Evolutionary conservation across 1,140 invertebrate genomes (phyloP), one percentile per base, ranked within the genome.

Genomic region (Pseudomyrmex cubaensis): DNA sequence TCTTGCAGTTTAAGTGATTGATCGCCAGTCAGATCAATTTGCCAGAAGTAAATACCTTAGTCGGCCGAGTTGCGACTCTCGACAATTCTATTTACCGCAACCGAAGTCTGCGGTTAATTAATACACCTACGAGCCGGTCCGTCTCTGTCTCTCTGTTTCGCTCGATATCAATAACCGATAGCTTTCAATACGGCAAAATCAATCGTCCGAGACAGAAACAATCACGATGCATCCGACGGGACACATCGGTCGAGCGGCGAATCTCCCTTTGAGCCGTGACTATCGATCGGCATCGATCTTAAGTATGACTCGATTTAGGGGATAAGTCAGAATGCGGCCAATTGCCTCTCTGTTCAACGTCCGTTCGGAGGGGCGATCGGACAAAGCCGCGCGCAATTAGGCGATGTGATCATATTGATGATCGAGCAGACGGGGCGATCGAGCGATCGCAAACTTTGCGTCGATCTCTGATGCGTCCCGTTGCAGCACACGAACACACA

Each of bases 351-450:
- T 13, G 76, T 25, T 83, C 35, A n/a, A 10, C 15, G 46, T 76
- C 35, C 9, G 50, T 35, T 35, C 52, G 70, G 46, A 78, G 85
- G 72, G 75, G 69, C 59, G 48, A 82, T 84, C 54, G 2, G 59
- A 54, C 57, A 57, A 82, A 63, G 59, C 25, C 50, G 48, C n/a
- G 78, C 48, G 48, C 59, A 82, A 82, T 82, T 82, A 63, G 70
- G 17, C 48, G 59, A 54, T 20, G 48, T 48, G 69, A 54, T 80
- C 87, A 87, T 87, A 87, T 87, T 85, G 86, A 84, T 61, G 82
- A n/a, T 35, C 9, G 9, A 56, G 1, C 17, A n/a, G 35, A 50
- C 54, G 74, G 62, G 35, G 44, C 15, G 74, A 84, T 89, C 83
- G 66, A 22, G 22, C 67, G 73, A 80, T 75, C 76, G 86, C 67